Conservation (phyloP, 2,888 invertebrate species). For the Antheraea assamensis region DNA sequence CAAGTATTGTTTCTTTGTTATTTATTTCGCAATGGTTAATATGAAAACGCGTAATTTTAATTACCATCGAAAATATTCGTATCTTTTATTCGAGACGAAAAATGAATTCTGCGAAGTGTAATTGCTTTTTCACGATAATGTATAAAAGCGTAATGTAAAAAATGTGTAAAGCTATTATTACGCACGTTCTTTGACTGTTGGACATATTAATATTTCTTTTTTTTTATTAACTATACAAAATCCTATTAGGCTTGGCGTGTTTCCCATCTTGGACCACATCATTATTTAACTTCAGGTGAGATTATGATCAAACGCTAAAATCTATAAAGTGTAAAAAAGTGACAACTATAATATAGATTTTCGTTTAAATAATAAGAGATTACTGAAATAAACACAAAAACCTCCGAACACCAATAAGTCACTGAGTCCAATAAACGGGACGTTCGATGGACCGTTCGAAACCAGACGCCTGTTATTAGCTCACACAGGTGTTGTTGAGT, state of each 20-base stretch:
- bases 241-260: neutral
- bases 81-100: conserved; percentile 6
- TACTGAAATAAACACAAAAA: conserved; percentile 3
- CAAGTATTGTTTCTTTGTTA: conserved; percentile 9
- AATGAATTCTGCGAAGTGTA: conserved; percentile 12
- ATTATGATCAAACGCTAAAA: too few species aligned
- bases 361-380: neutral
- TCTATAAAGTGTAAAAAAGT: too few species aligned
- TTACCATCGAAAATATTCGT: neutral
- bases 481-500: conserved; percentile 47
- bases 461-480: conserved; percentile 45
- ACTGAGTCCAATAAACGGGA: conserved; percentile 39
- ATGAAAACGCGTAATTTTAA: conserved; percentile 10
- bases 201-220: neutral
- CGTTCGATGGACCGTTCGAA: conserved; percentile 25
- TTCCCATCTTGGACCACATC: too few species aligned
- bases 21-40: neutral
- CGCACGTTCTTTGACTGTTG: neutral
- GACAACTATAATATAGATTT: neutral
- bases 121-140: conserved; percentile 5
- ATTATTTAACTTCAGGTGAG: too few species aligned
- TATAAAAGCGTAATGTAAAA: too few species aligned
- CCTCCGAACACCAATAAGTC: conserved; percentile 32
- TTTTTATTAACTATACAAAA: neutral
- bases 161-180: too few species aligned